Percentiles rank a stretch among this genome's conserved stretches.
Conservation (phyloP, 2,113 vertebrate genomes). For the Calyptomena viridis region DNA sequence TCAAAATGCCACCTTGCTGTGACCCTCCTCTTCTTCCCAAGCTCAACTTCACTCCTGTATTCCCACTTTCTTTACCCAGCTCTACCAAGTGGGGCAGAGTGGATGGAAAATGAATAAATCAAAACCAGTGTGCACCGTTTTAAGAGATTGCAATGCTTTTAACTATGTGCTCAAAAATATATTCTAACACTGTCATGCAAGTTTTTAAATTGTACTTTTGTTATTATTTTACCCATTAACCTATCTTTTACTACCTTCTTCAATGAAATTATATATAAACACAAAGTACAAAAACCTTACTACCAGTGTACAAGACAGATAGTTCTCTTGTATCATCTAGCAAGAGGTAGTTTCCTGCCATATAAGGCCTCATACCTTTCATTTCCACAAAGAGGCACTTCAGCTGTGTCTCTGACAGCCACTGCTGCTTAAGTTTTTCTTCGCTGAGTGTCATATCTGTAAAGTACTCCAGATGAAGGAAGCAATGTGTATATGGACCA, state of each 20-base stretch:
- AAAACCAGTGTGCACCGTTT: background rate
- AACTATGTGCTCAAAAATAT: background rate
- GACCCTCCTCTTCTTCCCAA: background rate
- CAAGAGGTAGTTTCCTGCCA: background rate
- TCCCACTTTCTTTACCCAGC: background rate
- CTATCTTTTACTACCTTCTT: background rate
- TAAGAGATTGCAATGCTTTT: background rate
- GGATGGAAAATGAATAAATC: background rate
- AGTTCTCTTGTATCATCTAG: background rate
- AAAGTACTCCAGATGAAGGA: background rate
- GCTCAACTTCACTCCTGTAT: background rate
- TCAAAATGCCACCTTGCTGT: accelerated
- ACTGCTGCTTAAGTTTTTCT: background rate
- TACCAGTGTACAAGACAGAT: background rate
- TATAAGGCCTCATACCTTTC: background rate
- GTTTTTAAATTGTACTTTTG: background rate
- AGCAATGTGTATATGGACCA: background rate
- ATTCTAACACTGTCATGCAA: background rate
- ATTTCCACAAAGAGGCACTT: background rate
- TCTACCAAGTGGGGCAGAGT: background rate
- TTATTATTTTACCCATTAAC: background rate
- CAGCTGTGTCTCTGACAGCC: background rate
- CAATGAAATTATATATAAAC: background rate
- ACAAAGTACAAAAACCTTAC: background rate
- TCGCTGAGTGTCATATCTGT: background rate